Evolutionary conservation across 1,140 invertebrate genomes (phyloP).

Genomic region (Hypothenemus hampei): DNA sequence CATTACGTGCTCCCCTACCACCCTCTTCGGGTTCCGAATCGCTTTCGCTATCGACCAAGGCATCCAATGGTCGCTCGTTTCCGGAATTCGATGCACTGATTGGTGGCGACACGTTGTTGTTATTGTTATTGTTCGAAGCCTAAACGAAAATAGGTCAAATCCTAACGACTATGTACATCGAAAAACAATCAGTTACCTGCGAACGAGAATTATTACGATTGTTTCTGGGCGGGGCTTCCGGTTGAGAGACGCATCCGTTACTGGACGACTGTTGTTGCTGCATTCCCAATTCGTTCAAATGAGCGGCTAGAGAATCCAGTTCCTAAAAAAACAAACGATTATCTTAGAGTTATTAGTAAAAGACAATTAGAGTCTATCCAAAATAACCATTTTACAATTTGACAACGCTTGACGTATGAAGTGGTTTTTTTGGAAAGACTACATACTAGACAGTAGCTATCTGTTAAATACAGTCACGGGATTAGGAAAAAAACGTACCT

Average conservation of each 20-base stretch:
- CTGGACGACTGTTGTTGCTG: conserved; percentile 42
- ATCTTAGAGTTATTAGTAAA: background rate
- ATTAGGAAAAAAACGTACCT: conserved; percentile 70
- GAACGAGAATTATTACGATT: conserved; percentile 47
- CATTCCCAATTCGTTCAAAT: conserved; percentile 86
- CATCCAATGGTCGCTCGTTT: conserved; percentile 47
- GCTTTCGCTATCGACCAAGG: conserved; percentile 60
- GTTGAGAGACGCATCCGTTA: conserved; percentile 45
- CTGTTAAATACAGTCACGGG: too few relatives aligned
- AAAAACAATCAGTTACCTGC: conserved; percentile 12
- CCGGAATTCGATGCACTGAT: conserved; percentile 34
- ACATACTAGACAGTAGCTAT: too few relatives aligned
- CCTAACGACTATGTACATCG: background rate
- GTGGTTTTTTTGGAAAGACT: too few relatives aligned
- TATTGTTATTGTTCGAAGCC: conserved; percentile 39
- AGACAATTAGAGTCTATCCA: background rate
- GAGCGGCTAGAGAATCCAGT: conserved; percentile 87
- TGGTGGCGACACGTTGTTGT: conserved; percentile 37
- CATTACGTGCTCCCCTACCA: conserved; percentile 66
- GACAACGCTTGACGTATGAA: background rate
- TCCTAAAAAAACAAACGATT: conserved; percentile 55
- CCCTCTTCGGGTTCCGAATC: conserved; percentile 64
- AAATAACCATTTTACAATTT: background rate
- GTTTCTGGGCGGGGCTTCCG: conserved; percentile 54
- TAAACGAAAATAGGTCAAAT: background rate